A percentile compares a stretch with the other conserved stretches of the same genome.
Conservation (phyloP, 2,888 invertebrate species). For the Watsonalla binaria region DNA sequence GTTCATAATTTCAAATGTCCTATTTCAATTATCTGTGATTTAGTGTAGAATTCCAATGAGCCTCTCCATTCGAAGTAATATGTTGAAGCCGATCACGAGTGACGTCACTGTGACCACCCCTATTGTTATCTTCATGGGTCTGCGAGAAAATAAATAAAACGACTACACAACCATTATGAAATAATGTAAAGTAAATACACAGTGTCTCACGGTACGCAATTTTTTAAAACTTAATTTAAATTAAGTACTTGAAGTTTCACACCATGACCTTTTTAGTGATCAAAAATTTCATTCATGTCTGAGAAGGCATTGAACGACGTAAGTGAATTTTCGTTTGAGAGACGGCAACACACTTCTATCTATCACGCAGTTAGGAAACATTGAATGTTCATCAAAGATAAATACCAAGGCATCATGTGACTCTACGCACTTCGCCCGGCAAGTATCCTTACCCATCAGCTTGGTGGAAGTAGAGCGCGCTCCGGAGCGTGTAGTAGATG, state of each 20-base stretch:
- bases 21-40: not conserved
- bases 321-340: too few species aligned
- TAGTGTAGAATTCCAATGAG: conserved; percentile 25
- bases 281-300: too few species aligned
- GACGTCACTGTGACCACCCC: conserved; percentile 59
- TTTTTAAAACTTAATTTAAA: too few species aligned
- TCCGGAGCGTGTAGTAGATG: conserved; percentile 53
- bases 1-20: not conserved
- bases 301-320: too few species aligned
- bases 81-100: conserved; percentile 51
- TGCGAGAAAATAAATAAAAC: conserved; percentile 26
- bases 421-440: not conserved
- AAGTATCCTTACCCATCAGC: conserved; percentile 54
- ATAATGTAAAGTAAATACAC: too few species aligned
- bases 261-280: too few species aligned
- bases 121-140: conserved; percentile 69
- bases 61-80: conserved; percentile 49
- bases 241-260: too few species aligned
- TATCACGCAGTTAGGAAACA: too few species aligned
- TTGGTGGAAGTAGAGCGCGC: conserved; percentile 61
- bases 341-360: too few species aligned
- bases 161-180: too few species aligned
- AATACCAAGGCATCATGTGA: not conserved
- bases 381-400: too few species aligned
- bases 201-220: too few species aligned